phyloP scores from a whole-genome alignment of 2,888 invertebrate genomes.

The Timandra comae region DNA sequence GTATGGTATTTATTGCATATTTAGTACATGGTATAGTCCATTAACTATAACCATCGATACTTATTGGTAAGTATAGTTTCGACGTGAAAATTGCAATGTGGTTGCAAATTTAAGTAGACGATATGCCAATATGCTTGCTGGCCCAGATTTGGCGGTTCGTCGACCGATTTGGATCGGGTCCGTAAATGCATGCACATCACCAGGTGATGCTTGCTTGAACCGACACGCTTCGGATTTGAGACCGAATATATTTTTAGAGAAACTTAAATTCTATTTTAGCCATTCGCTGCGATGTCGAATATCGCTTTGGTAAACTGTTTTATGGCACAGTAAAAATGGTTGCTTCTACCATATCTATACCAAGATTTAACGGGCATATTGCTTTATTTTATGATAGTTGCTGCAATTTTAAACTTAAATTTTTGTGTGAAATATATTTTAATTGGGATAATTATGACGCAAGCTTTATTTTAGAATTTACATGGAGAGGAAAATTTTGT shows the following conservation, averaged over 20 bases:
- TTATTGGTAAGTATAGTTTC: conserved; percentile 11
- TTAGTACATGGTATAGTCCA: conserved; percentile 14
- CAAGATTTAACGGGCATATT: conserved; percentile 10
- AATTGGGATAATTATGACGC: too few species aligned
- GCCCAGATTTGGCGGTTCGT: conserved; percentile 67
- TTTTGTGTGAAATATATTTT: too few species aligned
- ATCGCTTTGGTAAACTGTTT: conserved; percentile 38
- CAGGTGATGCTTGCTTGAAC: conserved; percentile 55
- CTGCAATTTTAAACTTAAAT: too few species aligned
- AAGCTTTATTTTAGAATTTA: too few species aligned
- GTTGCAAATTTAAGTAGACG: conserved; percentile 34
- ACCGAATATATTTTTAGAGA: conserved; percentile 53
- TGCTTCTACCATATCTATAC: conserved; percentile 19
- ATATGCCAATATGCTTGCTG: conserved; percentile 55
- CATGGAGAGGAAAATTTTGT: too few species aligned
- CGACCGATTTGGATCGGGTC: conserved; percentile 64
- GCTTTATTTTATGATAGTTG: conserved; percentile 10
- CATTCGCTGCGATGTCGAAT: conserved; percentile 27
- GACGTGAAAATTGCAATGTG: conserved; percentile 23
- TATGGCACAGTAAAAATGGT: conserved; percentile 30
- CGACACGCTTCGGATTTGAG: conserved; percentile 44
- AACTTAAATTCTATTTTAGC: conserved; percentile 51
- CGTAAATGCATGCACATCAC: conserved; percentile 50
- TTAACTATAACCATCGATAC: conserved; percentile 8
- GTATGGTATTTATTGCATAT: conserved; percentile 21